Evolutionary conservation across 2,797 vertebrate genomes (phyloP), one percentile per base, ranked within the genome.

Genomic region (Vespertilio murinus): DNA sequence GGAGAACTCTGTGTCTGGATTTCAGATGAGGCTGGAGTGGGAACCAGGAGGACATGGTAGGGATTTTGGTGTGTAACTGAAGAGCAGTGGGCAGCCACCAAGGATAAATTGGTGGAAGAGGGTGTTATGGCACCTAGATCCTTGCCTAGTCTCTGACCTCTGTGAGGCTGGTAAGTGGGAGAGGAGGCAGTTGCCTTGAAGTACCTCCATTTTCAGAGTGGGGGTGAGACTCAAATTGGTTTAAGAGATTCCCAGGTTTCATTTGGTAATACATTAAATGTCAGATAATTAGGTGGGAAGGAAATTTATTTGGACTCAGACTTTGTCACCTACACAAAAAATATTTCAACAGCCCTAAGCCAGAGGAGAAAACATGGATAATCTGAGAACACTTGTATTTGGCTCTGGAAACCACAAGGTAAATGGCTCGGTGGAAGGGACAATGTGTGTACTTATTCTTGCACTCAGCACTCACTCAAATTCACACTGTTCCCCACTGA

Each of bases 241-340:
- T 42, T 38, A 42, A 74, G 13, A 67, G 64, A 81, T 67, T 81
- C 74, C 40, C 45, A 38, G 35, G 28, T n/a, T 69, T 25, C 8
- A 23, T 71, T 64, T 4, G 47, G 33, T 42, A 42, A 77, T 65
- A 64, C 14, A 23, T 20, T 38, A 73, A 69, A 30, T n/a, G 25
- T 49, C 67, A 90, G 59, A 75, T 65, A 87, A 42, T 59, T 59
- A 64, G 54, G 35, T 74, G 38, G 49, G 83, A 93, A 89, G 35
- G 70, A 78, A 91, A 81, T 91, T 74, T 61, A 93, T 86, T 83
- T 88, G 61, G 90, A 92, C 64, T 88, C 40, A 88, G 77, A 77
- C 25, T 84, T 86, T 42, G 67, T 94, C 40, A 65, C 45, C 52
- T 47, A 78, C 38, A n/a, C 23, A 81, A 79, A 79, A 79, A 94